Percentiles rank a stretch among this genome's conserved stretches.
These are phyloP conservation scores for Dipodomys spectabilis DNA, from an alignment of 2,113 vertebrate species.

Conservation along the genomic window DNA sequence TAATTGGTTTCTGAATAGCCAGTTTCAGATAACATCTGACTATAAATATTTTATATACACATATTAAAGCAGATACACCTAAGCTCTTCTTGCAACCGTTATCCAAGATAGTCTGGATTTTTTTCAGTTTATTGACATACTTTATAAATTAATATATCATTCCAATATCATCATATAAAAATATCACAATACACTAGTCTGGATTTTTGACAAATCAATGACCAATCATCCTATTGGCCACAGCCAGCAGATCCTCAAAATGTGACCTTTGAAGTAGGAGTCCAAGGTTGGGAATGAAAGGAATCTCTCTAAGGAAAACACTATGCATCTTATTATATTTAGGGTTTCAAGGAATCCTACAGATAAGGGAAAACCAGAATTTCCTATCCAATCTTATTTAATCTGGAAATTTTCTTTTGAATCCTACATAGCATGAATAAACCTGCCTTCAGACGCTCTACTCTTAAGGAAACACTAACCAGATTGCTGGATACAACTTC, in stretches of 20 bases:
- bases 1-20: conserved; percentile 71
- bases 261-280: background rate
- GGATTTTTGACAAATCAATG: background rate
- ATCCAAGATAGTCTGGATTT: background rate
- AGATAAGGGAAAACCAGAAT: background rate
- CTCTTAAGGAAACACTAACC: background rate
- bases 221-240: background rate
- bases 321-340: background rate
- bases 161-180: too few relatives aligned
- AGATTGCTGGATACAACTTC: background rate
- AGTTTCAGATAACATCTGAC: conserved; percentile 64
- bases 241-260: background rate
- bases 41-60: conserved; percentile 74
- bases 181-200: background rate
- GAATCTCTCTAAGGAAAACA: background rate
- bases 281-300: background rate
- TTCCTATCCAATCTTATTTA: background rate
- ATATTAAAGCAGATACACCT: conserved; percentile 62
- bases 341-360: background rate
- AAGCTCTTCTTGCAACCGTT: background rate
- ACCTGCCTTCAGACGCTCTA: background rate
- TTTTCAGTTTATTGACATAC: background rate
- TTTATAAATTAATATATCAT: too few relatives aligned
- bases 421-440: background rate
- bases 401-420: background rate